Evolutionary conservation across 2,888 invertebrate genomes (phyloP), one percentile per base, ranked within the genome.

Genomic region (Lithophane ornitopus): DNA sequence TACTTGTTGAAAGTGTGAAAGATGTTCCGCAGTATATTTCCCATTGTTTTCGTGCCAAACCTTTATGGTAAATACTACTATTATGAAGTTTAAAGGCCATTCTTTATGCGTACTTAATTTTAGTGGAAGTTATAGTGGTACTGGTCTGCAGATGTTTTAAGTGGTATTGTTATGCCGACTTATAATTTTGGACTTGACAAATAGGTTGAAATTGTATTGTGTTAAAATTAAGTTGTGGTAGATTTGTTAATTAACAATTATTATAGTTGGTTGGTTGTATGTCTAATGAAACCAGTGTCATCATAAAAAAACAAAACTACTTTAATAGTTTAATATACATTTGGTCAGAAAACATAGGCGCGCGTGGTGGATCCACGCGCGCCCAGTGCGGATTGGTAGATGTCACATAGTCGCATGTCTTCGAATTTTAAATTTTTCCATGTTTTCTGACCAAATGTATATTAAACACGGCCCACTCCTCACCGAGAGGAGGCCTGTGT

Each of bases 11-110:
- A 80, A 81, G 34, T 58, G 54, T 68, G 44, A 81, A 70, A 81
- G 59, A 81, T 76, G 59, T 52, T 52, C 28, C 2, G 61, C 54
- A 72, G 56, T 73, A 69, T 73, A 68, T 80, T 56, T 19, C 0
- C 34, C 84, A 84, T 76, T 81, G 72, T 76, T 72, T 56, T 61
- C 67, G 41, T 61, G 67, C 85, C 82, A 76, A 76, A 73, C 9
- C 49, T 70, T 84, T 80, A 72, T 76, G 81, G 66, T 62, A 56
- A 80, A 63, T 59, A 61, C 68, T 61, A 46, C 39, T 52, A 82
- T 85, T 85, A 73, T 68, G 72, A 39, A 14, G 11, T 65, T 67
- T 70, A 44, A 49, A 76, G 2, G 19, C 81, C 39, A 73, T 85
- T 76, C 14, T 81, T 81, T 63, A 72, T n/a, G 39, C 39, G 62